Evolutionary conservation across 2,888 invertebrate species (phyloP).

Genomic region (Aspidapion aeneum): DNA sequence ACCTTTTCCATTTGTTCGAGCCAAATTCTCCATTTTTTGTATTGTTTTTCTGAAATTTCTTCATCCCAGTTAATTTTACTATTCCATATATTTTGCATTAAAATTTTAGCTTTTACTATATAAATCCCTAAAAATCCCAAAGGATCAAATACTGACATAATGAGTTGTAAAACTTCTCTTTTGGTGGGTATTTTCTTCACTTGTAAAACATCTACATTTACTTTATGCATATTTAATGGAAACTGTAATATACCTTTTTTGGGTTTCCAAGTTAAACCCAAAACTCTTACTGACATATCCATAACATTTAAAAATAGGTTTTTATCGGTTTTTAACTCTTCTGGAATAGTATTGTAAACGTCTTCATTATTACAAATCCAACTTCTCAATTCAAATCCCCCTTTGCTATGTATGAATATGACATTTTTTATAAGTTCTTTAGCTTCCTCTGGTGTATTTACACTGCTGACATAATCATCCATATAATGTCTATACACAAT

Average conservation of each 20-base stretch:
- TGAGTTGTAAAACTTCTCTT: background rate
- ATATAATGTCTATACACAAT: too few relatives aligned
- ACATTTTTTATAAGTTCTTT: too few relatives aligned
- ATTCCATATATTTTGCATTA: background rate
- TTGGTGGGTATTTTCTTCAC: background rate
- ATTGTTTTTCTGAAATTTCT: constrained; percentile 1
- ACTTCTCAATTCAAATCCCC: too few relatives aligned
- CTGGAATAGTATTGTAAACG: too few relatives aligned
- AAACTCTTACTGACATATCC: background rate
- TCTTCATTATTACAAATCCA: too few relatives aligned
- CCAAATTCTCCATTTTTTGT: background rate
- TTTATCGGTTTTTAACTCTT: too few relatives aligned
- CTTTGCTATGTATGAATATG: too few relatives aligned
- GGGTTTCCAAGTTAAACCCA: background rate
- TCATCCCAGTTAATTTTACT: constrained; percentile 4
- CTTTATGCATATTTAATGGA: background rate
- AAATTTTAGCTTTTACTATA: background rate
- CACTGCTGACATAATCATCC: too few relatives aligned
- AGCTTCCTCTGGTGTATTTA: too few relatives aligned
- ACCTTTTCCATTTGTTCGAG: background rate
- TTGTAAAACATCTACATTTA: background rate
- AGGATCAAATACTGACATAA: constrained; percentile 6
- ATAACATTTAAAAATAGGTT: too few relatives aligned
- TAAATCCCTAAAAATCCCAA: background rate
- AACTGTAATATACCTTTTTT: background rate